Base-by-base conservation (phyloP, 2,113 vertebrate genomes). In the Alethe castanea region DNA sequence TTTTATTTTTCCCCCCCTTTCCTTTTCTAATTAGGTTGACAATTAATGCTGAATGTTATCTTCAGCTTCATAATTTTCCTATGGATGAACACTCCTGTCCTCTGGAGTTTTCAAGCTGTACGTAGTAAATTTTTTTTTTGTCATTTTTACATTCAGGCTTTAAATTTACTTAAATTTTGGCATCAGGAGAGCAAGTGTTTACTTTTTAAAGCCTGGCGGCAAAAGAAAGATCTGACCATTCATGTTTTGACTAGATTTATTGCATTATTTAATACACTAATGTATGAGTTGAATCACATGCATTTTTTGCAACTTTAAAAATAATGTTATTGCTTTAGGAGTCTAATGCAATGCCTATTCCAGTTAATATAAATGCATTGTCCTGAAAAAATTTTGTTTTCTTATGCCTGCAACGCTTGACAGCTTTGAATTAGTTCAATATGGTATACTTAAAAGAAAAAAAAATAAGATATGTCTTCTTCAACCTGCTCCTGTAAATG, bases 41-140 rank as follows among this genome's bases (percentile, higher is more conserved):
- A 97, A 99, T 99, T 98, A 99, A 99, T 98, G 99, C 99, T 97
- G 99, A 99, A 98, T 99, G 99, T 97, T 99, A 99, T 95, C 99
- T 99, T 98, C 99, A 99, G 97, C 99, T 99, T 98, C 99, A 99
- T 98, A 99, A 99, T 97, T 99, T 99, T 98, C 99, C 99, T 88
- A 99, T 99, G 99, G 99, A 99, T 98, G 99, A 99, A 87, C 99
- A 99, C 96, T 99, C 99, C 88, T 99, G 99, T 96, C 99, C 99
- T 48, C 97, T 99, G 98, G 99, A 99, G 97, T 99, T 99, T 98
- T 99, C 99, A 85, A 99, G 99, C 98, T 99, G 99, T 99, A 99
- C 97, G 99, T 99, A 96, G 97, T 98, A 96, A 95, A 95, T 84
- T 35, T n/a, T 15, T 89, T 19, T 40, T 40, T 66, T 70, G 35